Evolutionary conservation across 1,140 invertebrate genomes (phyloP).

Genomic region (Macrocentrus cingulum): DNA sequence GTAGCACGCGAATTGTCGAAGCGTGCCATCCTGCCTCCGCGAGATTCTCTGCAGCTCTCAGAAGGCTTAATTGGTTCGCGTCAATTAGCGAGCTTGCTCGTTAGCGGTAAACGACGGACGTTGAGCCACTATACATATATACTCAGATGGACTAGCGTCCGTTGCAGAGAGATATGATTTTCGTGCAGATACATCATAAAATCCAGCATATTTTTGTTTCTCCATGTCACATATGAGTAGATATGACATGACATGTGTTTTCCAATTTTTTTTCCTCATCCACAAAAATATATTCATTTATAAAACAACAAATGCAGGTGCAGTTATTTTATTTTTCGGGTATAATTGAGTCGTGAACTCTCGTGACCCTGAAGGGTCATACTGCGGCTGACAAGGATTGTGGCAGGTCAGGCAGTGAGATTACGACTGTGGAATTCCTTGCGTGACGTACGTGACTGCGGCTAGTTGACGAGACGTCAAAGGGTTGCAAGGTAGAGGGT

Average conservation of each 20-base stretch:
- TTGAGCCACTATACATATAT: constrained; percentile 2
- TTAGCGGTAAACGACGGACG: constrained; percentile 38
- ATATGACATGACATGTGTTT: no score
- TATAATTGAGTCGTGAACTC: neutral
- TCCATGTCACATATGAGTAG: neutral
- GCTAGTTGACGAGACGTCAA: constrained; percentile 10
- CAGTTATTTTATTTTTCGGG: neutral
- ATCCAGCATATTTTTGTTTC: constrained; percentile 4
- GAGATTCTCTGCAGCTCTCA: no score
- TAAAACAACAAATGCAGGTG: no score
- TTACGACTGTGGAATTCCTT: constrained; percentile 16
- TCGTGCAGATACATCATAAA: no score
- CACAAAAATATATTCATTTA: no score
- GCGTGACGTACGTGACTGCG: constrained; percentile 16
- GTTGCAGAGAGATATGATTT: no score
- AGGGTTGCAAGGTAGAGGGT: neutral
- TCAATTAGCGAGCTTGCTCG: constrained; percentile 42
- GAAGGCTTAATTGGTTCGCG: constrained; percentile 36
- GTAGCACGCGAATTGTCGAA: constrained; percentile 29
- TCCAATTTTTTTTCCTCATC: no score
- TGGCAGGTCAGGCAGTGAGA: constrained; percentile 6
- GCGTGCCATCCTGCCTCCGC: constrained; percentile 9
- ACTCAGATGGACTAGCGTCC: constrained; percentile 12
- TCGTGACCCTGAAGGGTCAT: constrained; percentile 9
- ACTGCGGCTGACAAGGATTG: constrained; percentile 3